A percentile compares a stretch with the other conserved stretches of the same genome.
Conservation (phyloP, 2,797 vertebrate species). For the Poliocrania exsul region DNA sequence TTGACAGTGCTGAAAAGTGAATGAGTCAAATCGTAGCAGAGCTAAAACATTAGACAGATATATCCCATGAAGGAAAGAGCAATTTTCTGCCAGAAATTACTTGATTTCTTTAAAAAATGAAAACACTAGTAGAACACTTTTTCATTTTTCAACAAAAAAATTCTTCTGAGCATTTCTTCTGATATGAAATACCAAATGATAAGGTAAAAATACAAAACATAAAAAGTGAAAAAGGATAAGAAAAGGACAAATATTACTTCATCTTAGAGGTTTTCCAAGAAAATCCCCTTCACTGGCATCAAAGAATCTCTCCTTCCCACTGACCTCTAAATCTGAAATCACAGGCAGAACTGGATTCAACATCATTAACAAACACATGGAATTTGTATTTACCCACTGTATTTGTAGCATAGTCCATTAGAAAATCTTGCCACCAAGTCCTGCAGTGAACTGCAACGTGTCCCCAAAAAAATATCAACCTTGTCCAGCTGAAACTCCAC, state of each 20-base stretch:
- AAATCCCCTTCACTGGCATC: background rate
- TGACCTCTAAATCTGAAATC: background rate
- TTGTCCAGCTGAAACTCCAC: rapidly evolving
- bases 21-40: background rate
- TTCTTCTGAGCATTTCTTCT: background rate
- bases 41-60: background rate
- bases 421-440: rapidly evolving
- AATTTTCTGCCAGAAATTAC: background rate
- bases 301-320: background rate
- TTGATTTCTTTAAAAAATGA: background rate
- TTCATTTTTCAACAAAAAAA: background rate
- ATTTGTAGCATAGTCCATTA: no score
- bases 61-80: background rate
- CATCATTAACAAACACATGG: background rate
- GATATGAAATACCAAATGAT: background rate
- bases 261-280: background rate
- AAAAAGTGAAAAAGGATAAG: background rate
- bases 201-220: background rate
- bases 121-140: background rate
- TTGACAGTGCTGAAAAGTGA: background rate
- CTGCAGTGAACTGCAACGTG: background rate
- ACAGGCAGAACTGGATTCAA: background rate
- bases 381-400: background rate
- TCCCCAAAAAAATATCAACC: background rate
- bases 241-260: background rate